A percentile compares a stretch with the other conserved stretches of the same genome.
Evolutionary conservation across 1,140 invertebrate species (phyloP).

Genomic region (Anastatus disparis): DNA sequence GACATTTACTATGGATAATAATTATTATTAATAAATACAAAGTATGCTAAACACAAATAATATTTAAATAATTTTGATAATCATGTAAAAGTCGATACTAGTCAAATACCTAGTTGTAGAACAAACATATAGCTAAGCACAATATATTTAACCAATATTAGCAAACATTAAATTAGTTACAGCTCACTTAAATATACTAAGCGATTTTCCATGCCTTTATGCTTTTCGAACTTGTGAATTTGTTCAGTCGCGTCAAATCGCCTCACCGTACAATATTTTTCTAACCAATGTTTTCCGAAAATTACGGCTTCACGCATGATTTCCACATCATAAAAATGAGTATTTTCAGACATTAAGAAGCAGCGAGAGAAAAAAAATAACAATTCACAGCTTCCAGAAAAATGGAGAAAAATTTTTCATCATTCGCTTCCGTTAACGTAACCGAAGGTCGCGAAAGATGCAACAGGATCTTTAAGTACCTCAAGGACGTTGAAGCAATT

Average conservation of each 20-base stretch:
- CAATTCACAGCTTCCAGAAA: constrained; percentile 40
- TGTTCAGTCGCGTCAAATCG: background rate
- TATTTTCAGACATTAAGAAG: no score
- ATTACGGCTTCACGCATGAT: constrained; percentile 28
- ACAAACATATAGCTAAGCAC: no score
- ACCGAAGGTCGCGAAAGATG: constrained; percentile 18
- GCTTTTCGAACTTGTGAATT: background rate
- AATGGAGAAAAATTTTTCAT: constrained; percentile 22
- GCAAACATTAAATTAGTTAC: constrained; percentile 13
- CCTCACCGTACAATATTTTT: background rate
- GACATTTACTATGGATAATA: no score
- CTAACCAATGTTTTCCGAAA: background rate
- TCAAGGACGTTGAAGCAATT: constrained; percentile 50
- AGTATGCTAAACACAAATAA: no score
- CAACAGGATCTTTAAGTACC: constrained; percentile 47
- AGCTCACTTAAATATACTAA: background rate
- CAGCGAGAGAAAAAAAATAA: background rate
- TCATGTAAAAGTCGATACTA: no score
- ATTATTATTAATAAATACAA: no score
- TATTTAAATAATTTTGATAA: no score
- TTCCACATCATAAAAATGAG: constrained; percentile 18
- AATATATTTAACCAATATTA: constrained; percentile 2
- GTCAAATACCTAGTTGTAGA: no score
- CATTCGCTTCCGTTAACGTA: background rate
- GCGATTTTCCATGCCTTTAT: background rate